phyloP scores from a whole-genome alignment of 2,797 vertebrate genomes.

The Micromesistius poutassou region DNA sequence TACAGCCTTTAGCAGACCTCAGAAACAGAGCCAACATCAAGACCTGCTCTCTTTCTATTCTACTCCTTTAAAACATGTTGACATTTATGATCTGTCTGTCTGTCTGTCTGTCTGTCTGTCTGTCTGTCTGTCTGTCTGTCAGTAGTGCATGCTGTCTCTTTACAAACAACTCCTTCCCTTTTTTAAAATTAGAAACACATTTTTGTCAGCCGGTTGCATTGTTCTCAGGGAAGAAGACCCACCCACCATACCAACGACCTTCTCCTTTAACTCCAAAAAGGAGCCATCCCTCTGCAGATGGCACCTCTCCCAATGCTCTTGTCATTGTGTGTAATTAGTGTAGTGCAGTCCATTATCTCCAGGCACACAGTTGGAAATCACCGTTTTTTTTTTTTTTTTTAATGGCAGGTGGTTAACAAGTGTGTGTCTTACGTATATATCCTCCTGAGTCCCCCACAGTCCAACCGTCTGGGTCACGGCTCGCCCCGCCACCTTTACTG shows the following conservation, averaged over 20 bases:
- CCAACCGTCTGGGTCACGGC: constrained; percentile 68
- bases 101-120: not conserved
- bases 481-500: constrained; percentile 66
- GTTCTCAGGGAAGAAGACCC: constrained; percentile 12
- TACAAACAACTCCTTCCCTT: not conserved
- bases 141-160: not conserved
- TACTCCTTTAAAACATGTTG: not conserved
- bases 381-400: constrained; percentile 59
- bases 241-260: constrained; percentile 30
- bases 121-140: not conserved
- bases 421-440: constrained; percentile 63
- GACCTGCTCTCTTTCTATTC: not conserved
- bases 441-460: constrained; percentile 43
- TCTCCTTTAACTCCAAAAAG: constrained; percentile 23
- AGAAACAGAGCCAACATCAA: not conserved
- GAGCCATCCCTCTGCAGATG: constrained; percentile 10
- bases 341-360: constrained; percentile 72
- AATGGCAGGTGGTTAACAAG: constrained; percentile 70
- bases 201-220: not conserved
- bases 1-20: not conserved
- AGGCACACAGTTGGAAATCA: constrained; percentile 74
- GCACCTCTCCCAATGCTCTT: constrained; percentile 48
- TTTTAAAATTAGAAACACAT: not conserved
- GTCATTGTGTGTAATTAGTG: constrained; percentile 71
- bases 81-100: not conserved